Evolutionary conservation across 2,113 vertebrate genomes (phyloP).

Genomic region (Forbesichthys papilliferus): DNA sequence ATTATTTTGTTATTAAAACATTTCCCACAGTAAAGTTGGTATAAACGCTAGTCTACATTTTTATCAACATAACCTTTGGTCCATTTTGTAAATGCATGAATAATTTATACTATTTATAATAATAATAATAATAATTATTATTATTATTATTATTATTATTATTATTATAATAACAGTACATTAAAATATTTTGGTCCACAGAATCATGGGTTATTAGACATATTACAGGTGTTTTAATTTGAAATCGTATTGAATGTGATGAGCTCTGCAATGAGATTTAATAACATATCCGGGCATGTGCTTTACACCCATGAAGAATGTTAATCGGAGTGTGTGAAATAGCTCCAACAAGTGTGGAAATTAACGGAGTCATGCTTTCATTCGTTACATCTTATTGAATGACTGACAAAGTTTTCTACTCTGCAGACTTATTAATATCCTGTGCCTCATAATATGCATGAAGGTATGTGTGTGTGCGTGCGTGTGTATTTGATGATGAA

Average conservation of each 20-base stretch:
- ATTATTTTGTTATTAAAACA: too few relatives aligned
- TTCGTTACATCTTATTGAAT: conserved; percentile 69
- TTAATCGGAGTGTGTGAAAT: conserved; percentile 66
- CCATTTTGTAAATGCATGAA: too few relatives aligned
- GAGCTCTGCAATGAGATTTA: conserved; percentile 57
- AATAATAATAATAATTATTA: too few relatives aligned
- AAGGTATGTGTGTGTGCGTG: conserved; percentile 13
- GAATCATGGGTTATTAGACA: conserved; percentile 44
- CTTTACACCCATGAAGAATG: conserved; percentile 56
- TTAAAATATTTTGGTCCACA: conserved; percentile 31
- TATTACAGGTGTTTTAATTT: conserved; percentile 46
- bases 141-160: too few relatives aligned
- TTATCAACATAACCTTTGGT: too few relatives aligned
- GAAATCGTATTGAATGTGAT: conserved; percentile 51
- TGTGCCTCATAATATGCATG: conserved; percentile 50
- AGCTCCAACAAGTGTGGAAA: conserved; percentile 65
- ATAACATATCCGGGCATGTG: conserved; percentile 59
- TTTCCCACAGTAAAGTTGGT: too few relatives aligned
- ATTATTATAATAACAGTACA: too few relatives aligned
- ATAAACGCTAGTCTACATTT: too few relatives aligned
- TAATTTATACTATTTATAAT: too few relatives aligned
- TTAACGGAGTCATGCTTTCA: conserved; percentile 62
- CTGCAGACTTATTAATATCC: conserved; percentile 66
- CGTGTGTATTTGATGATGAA: conserved; percentile 53
- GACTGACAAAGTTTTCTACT: conserved; percentile 59